These are phyloP conservation scores for Phenganax marumi DNA, from an alignment of 92 coral and sea anemone genomes.

Conservation along the genomic window DNA sequence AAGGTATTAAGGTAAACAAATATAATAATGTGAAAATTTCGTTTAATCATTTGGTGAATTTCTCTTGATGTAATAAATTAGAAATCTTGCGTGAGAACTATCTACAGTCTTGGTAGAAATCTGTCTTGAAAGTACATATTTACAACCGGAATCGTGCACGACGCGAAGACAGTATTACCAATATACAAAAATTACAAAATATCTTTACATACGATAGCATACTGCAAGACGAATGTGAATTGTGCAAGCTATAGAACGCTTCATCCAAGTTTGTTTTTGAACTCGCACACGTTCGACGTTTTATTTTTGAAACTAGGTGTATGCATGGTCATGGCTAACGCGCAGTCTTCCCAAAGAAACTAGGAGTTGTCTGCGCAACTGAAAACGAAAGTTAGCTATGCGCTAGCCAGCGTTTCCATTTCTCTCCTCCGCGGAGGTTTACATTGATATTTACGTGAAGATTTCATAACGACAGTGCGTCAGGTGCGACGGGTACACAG, in stretches of 20 bases:
- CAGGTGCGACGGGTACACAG: no score
- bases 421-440: no score
- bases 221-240: neutral
- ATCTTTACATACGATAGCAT: neutral
- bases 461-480: no score
- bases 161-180: slow-evolving; percentile 7
- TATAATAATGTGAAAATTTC: slow-evolving; percentile 3
- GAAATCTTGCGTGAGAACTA: slow-evolving; percentile 28
- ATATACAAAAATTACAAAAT: slow-evolving; percentile 20
- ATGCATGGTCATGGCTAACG: no score
- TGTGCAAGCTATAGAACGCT: slow-evolving; percentile 3
- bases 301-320: no score
- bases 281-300: no score
- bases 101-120: slow-evolving; percentile 32
- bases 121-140: slow-evolving; percentile 33
- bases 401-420: no score
- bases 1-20: no score
- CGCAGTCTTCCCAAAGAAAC: no score
- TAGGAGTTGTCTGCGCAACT: no score
- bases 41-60: slow-evolving; percentile 27
- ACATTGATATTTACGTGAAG: no score
- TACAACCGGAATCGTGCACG: slow-evolving; percentile 14
- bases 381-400: no score
- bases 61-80: slow-evolving; percentile 32
- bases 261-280: neutral